Evolutionary conservation across 2,797 vertebrate species (phyloP).

Genomic region (Danio choprae): DNA sequence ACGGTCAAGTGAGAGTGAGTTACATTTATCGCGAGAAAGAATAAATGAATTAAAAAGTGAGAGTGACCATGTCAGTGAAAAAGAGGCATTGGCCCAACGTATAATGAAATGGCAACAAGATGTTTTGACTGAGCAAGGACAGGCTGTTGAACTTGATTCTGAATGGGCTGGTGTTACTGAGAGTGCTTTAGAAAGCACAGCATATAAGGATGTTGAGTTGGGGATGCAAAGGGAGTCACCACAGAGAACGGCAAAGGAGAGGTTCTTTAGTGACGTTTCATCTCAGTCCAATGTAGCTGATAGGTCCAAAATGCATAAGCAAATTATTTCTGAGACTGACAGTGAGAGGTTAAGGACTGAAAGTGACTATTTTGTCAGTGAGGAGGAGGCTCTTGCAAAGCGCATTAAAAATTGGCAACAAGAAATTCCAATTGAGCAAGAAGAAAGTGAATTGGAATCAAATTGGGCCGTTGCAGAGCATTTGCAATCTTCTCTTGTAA

Average conservation of each 20-base stretch:
- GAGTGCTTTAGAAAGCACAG: slow-evolving; percentile 24
- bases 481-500: slow-evolving; percentile 43
- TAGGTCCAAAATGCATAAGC: slow-evolving; percentile 28
- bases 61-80: slow-evolving; percentile 76
- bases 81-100: slow-evolving; percentile 78
- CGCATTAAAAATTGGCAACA: slow-evolving; percentile 81
- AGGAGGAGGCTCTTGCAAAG: slow-evolving; percentile 79
- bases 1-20: slow-evolving; percentile 65
- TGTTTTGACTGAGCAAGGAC: slow-evolving; percentile 76
- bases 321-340: slow-evolving; percentile 39
- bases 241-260: slow-evolving; percentile 63
- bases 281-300: slow-evolving; percentile 56
- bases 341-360: slow-evolving; percentile 74
- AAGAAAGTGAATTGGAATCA: slow-evolving; percentile 78
- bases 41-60: slow-evolving; percentile 77
- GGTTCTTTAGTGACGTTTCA: slow-evolving; percentile 51
- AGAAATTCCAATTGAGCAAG: slow-evolving; percentile 75
- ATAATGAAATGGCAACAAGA: slow-evolving; percentile 84
- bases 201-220: slow-evolving; percentile 43
- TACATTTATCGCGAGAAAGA: slow-evolving; percentile 79
- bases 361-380: slow-evolving; percentile 79
- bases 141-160: slow-evolving; percentile 60
- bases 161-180: slow-evolving; percentile 60
- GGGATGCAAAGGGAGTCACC: slow-evolving; percentile 33
- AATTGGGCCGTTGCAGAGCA: slow-evolving; percentile 73